Base-by-base conservation (phyloP, 2,797 vertebrate genomes). In the Danio aesculapii region DNA sequence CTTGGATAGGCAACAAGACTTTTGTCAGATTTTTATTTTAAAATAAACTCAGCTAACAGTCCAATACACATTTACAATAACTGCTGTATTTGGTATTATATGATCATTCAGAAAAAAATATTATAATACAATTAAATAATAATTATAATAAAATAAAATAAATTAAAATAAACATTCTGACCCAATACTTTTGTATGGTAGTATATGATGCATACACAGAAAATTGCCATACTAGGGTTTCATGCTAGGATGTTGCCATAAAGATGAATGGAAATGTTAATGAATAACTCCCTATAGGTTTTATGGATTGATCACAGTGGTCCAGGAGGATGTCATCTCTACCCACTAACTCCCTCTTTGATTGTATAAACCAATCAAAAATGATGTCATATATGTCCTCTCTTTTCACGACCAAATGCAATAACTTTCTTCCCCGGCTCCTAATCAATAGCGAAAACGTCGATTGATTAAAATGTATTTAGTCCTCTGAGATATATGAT, bases 401-500 rank as follows among this genome's bases (percentile, higher is more conserved):
- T 49, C 44, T 49, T 74, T 30, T 71, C 50, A 75, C 59, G 58
- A 69, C 59, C 80, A 72, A 59, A 53, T 62, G 64, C 80, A 59
- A 66, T 79, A 84, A 68, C 77, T 67, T 76, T 73, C 39, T 58
- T 49, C 75, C 68, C 19, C 67, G 69, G 50, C 70, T 75, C 13
- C 50, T 75, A 73, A 86, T 87, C 77, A 71, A 83, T 86, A 67
- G 67, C 9, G 16, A 61, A 73, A 66, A 43, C 70, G 75, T 70
- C 52, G 53, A 83, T 53, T 81, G 73, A 87, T 86, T 85, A 81
- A 85, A 77, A 84, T 63, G 62, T 62, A 79, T 85, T 86, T 73
- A 63, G 72, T 76, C 63, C 68, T 69, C 69, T 62, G 49, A 69
- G 46, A 80, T 74, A 59, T 52, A 49, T 39, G 61, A 85, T 87